Evolutionary conservation across 2,113 vertebrate genomes (phyloP).

Genomic region (Phycodurus eques): DNA sequence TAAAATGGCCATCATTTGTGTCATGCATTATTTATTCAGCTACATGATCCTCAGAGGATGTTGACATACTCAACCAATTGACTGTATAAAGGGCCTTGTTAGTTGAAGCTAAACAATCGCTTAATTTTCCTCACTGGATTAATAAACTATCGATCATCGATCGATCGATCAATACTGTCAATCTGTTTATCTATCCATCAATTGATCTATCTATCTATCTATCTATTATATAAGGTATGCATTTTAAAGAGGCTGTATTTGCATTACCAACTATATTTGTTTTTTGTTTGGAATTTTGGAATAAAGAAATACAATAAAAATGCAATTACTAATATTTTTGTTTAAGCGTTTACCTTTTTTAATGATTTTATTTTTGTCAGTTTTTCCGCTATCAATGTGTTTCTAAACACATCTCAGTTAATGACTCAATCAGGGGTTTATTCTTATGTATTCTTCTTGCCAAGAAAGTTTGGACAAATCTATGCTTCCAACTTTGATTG

Average conservation of each 20-base stretch:
- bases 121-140: neutral
- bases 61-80: neutral
- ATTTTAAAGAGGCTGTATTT: no score
- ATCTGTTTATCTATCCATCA: no score
- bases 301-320: no score
- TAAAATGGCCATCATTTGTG: conserved; percentile 70
- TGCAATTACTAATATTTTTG: no score
- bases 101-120: conserved; percentile 24
- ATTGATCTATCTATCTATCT: no score
- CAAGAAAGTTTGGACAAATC: neutral
- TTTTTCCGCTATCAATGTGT: no score
- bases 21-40: conserved; percentile 72
- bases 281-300: no score
- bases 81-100: conserved; percentile 25
- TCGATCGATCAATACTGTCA: neutral
- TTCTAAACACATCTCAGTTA: neutral
- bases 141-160: neutral
- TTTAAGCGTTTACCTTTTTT: no score
- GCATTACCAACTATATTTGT: no score
- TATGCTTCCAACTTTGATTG: neutral
- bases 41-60: conserved; percentile 15
- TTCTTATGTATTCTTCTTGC: neutral
- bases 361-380: no score
- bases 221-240: no score
- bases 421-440: neutral